A percentile compares a stretch with the other conserved stretches of the same genome.
Evolutionary conservation across 2,888 invertebrate species (phyloP).

Genomic region (Deroplatys truncata): DNA sequence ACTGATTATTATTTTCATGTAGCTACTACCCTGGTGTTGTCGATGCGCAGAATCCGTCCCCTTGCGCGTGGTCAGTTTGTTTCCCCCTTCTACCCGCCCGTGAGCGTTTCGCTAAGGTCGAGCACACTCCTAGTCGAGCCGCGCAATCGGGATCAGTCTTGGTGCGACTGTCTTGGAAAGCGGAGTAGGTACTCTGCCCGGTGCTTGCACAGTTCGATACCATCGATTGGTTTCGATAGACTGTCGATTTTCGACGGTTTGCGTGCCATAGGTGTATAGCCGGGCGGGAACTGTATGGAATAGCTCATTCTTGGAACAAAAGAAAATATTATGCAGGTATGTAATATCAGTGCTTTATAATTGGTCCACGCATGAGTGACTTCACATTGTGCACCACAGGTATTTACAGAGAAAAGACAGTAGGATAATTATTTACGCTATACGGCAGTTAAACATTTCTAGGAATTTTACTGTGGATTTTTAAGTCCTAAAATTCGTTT

Average conservation of each 20-base stretch:
- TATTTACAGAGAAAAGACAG: no score
- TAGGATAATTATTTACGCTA: no score
- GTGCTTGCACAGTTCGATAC: not conserved
- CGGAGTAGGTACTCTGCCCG: not conserved
- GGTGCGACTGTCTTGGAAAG: not conserved
- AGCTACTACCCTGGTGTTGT: no score
- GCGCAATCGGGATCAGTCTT: not conserved
- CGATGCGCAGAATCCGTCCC: not conserved
- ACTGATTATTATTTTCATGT: not conserved
- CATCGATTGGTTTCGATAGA: not conserved
- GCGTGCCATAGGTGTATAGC: not conserved
- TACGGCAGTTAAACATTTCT: no score
- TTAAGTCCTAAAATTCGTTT: no score
- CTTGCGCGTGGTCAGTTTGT: not conserved
- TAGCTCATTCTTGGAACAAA: not conserved
- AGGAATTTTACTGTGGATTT: no score
- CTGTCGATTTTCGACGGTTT: not conserved
- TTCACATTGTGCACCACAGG: no score
- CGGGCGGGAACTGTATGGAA: not conserved
- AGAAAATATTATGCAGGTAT: not conserved
- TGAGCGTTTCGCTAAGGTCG: not conserved
- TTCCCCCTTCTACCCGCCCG: not conserved
- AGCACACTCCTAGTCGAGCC: not conserved
- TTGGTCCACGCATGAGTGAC: no score
- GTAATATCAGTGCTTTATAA: not conserved